Evolutionary conservation across 2,888 invertebrate genomes (phyloP).

Genomic region (Pandemis heparana): DNA sequence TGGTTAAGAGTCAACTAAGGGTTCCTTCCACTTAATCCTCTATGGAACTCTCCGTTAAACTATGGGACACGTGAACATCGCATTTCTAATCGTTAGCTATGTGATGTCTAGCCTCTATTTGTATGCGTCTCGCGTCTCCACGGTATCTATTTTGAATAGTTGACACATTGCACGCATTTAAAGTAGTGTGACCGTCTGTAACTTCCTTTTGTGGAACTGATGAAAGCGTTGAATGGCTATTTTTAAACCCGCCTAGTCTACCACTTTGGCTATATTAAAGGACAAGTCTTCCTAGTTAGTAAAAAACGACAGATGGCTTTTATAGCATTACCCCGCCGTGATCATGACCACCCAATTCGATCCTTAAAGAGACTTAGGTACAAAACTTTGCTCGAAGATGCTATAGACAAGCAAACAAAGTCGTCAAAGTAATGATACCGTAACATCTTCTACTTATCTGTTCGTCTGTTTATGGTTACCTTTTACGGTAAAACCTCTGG

Average conservation of each 20-base stretch:
- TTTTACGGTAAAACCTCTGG: too few species aligned
- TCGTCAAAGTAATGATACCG: background rate
- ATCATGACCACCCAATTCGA: too few species aligned
- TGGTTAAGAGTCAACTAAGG: background rate
- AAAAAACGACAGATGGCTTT: background rate
- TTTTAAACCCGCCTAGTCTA: slow-evolving; percentile 32
- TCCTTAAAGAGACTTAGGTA: too few species aligned
- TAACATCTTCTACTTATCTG: too few species aligned
- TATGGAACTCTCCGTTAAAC: background rate
- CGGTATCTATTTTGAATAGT: slow-evolving; percentile 55
- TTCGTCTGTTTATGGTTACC: too few species aligned
- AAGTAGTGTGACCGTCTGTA: slow-evolving; percentile 49
- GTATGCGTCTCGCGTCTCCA: slow-evolving; percentile 25
- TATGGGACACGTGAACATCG: background rate
- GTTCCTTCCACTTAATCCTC: background rate
- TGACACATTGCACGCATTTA: slow-evolving; percentile 62
- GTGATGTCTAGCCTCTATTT: slow-evolving; percentile 23
- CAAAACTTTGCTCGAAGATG: too few species aligned
- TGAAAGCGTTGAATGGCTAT: slow-evolving; percentile 35
- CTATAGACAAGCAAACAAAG: background rate
- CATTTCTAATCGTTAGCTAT: slow-evolving; percentile 23
- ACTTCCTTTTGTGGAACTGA: slow-evolving; percentile 47
- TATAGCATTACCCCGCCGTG: too few species aligned
- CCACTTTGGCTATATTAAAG: background rate
- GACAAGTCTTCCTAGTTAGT: background rate